These are phyloP conservation scores for Triops cancriformis DNA, from an alignment of 1,140 invertebrate genomes.

Conservation along the genomic window DNA sequence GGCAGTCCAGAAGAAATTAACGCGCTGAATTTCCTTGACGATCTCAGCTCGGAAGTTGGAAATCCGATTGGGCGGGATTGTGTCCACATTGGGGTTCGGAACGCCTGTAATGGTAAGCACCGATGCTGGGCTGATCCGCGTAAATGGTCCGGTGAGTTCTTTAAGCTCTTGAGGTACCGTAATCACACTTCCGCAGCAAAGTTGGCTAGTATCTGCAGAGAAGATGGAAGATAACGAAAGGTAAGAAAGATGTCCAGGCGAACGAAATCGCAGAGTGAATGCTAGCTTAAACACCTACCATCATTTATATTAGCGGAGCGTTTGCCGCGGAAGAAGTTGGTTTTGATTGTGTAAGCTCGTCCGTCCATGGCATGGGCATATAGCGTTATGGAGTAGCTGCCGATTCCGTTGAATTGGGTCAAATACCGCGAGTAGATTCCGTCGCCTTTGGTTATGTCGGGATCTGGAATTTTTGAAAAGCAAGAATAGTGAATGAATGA, in stretches of 20 bases:
- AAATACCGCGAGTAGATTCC: conserved; percentile 57
- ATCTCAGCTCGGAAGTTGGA: conserved; percentile 35
- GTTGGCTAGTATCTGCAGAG: conserved; percentile 16
- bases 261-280: too few species aligned
- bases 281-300: conserved; percentile 34
- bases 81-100: conserved; percentile 18
- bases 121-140: conserved; percentile 25
- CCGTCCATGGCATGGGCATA: conserved; percentile 29
- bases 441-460: conserved; percentile 54
- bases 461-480: conserved; percentile 42
- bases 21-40: conserved; percentile 33
- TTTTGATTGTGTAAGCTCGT: conserved; percentile 37
- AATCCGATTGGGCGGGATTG: conserved; percentile 37
- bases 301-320: conserved; percentile 34
- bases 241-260: too few species aligned
- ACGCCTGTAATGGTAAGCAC: conserved; percentile 29
- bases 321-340: conserved; percentile 38
- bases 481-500: conserved; percentile 18
- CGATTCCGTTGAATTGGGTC: conserved; percentile 42
- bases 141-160: conserved; percentile 29
- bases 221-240: background rate
- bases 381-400: conserved; percentile 39
- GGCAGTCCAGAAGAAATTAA: conserved; percentile 36
- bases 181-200: conserved; percentile 30
- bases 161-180: background rate